A percentile compares a stretch with the other conserved stretches of the same genome.
phyloP scores from a whole-genome alignment of 1,140 invertebrate genomes.

The Thrips palmi region DNA sequence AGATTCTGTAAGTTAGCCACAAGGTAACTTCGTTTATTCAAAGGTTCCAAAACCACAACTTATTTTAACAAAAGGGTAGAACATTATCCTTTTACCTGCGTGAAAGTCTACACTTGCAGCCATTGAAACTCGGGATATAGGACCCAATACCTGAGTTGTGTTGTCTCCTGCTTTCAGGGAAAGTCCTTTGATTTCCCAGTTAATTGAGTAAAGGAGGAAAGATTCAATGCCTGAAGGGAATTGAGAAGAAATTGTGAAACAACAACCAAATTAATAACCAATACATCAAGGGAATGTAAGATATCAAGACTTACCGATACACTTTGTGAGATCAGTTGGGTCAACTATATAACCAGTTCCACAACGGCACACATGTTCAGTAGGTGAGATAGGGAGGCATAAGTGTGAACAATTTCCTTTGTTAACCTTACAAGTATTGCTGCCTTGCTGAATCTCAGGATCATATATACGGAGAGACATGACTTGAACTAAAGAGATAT shows the following conservation, averaged over 20 bases:
- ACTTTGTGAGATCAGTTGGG: slow-evolving; percentile 28
- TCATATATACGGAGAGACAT: slow-evolving; percentile 52
- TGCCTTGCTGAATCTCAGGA: slow-evolving; percentile 32
- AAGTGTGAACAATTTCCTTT: slow-evolving; percentile 54
- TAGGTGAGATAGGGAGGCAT: slow-evolving; percentile 45
- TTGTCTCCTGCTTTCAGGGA: slow-evolving; percentile 28
- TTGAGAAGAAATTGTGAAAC: slow-evolving; percentile 6
- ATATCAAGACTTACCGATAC: slow-evolving; percentile 20
- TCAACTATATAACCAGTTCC: slow-evolving; percentile 48
- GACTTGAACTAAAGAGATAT: slow-evolving; percentile 28
- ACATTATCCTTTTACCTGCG: slow-evolving; percentile 33
- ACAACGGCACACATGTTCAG: slow-evolving; percentile 44
- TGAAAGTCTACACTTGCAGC: slow-evolving; percentile 60
- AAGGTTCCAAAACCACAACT: neutral
- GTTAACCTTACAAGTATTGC: slow-evolving; percentile 32
- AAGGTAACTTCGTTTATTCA: slow-evolving; percentile 2
- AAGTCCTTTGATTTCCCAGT: slow-evolving; percentile 55
- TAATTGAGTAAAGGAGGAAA: slow-evolving; percentile 57
- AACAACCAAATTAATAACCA: neutral
- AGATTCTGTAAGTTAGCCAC: slow-evolving; percentile 22
- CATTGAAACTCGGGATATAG: slow-evolving; percentile 54
- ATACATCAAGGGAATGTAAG: neutral
- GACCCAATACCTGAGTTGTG: slow-evolving; percentile 38
- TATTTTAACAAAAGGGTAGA: slow-evolving; percentile 4
- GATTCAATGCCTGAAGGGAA: slow-evolving; percentile 29